phyloP scores from a whole-genome alignment of 2,797 vertebrate genomes.

The Enteromius paludinosus region DNA sequence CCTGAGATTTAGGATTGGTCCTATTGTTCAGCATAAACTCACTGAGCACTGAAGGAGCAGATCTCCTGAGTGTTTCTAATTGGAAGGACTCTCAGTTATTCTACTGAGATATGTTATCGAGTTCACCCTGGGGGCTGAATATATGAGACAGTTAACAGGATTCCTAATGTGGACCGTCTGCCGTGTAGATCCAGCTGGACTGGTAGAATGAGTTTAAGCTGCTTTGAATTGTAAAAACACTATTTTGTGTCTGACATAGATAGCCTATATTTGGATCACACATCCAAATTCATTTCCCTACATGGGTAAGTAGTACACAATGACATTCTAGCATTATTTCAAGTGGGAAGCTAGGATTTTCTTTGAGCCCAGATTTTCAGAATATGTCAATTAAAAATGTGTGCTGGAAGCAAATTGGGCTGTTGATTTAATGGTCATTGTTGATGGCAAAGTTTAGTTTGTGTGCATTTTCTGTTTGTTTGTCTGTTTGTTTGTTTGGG shows the following conservation, averaged over 20 bases:
- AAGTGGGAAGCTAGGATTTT: background rate
- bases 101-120: constrained; percentile 43
- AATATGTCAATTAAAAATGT: background rate
- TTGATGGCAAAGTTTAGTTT: constrained; percentile 2
- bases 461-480: background rate
- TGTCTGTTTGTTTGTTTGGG: background rate
- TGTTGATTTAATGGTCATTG: background rate
- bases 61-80: constrained; percentile 49
- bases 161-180: constrained; percentile 33
- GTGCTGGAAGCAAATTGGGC: background rate
- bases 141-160: constrained; percentile 37
- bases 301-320: too few relatives aligned
- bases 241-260: background rate
- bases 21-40: constrained; percentile 1
- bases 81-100: constrained; percentile 44
- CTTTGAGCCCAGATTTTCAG: background rate
- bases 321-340: background rate
- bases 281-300: background rate
- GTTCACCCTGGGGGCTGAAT: constrained; percentile 38
- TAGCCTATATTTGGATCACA: background rate
- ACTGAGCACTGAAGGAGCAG: background rate
- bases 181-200: constrained; percentile 7
- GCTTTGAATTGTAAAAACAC: constrained; percentile 7
- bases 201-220: constrained; percentile 10
- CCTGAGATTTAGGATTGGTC: background rate